Percentiles rank a stretch among this genome's conserved stretches.
Evolutionary conservation across 2,888 invertebrate genomes (phyloP).

Genomic region (Ectobius pallidus): DNA sequence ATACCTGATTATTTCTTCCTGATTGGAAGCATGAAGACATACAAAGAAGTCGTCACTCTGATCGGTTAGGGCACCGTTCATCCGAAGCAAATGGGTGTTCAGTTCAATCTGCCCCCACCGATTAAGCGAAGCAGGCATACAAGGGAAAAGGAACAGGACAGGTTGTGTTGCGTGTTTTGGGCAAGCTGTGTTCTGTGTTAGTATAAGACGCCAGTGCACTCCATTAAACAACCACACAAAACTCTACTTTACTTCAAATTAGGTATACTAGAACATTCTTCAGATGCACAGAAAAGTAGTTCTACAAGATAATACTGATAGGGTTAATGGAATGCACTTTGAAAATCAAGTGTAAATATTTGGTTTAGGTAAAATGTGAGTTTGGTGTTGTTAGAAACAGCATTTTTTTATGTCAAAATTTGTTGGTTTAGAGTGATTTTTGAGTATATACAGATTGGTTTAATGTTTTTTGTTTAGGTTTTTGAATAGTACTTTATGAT

Average conservation of each 20-base stretch:
- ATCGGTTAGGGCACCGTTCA: slow-evolving; percentile 34
- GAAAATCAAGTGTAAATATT: slow-evolving; percentile 34
- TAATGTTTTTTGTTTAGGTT: slow-evolving; percentile 37
- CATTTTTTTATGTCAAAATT: slow-evolving; percentile 24
- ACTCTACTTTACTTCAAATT: neutral
- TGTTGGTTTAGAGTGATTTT: slow-evolving; percentile 27
- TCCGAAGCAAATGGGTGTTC: slow-evolving; percentile 38
- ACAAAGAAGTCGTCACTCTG: slow-evolving; percentile 43
- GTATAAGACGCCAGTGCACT: slow-evolving; percentile 43
- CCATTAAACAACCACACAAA: slow-evolving; percentile 38
- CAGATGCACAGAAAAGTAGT: neutral
- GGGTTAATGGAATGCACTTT: slow-evolving; percentile 41
- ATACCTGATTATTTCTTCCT: slow-evolving; percentile 43
- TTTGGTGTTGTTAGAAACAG: slow-evolving; percentile 37
- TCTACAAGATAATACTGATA: slow-evolving; percentile 1
- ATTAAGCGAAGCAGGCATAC: slow-evolving; percentile 41
- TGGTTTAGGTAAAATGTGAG: slow-evolving; percentile 34
- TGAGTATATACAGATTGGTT: slow-evolving; percentile 34
- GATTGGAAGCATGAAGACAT: slow-evolving; percentile 44
- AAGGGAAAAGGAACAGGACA: slow-evolving; percentile 31
- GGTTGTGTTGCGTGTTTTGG: slow-evolving; percentile 38
- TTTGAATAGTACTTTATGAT: neutral
- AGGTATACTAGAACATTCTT: too few relatives aligned
- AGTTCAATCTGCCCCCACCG: slow-evolving; percentile 38
- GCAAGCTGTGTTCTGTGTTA: slow-evolving; percentile 43